Base-by-base conservation (phyloP, 2,888 invertebrate species). In the Anthrax anthrax region DNA sequence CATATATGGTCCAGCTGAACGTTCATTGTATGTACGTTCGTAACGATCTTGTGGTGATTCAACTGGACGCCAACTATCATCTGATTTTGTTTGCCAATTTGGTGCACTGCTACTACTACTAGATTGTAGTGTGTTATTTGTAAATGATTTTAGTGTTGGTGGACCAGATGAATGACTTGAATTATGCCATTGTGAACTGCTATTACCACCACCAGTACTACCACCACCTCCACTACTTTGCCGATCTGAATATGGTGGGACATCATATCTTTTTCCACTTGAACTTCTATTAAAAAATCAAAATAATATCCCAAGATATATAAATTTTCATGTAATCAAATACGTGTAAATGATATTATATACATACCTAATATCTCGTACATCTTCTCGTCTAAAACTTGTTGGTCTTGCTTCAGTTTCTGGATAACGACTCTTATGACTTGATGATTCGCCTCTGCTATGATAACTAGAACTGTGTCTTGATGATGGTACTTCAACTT, bases 11-110 rank as follows among this genome's bases (percentile, higher is more conserved):
- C 63, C 62, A 3, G 65, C 62, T 2, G 65, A 62, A 17, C 68
- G 63, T 51, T 68, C 68, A 53, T 67, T 68, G 46, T 67, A 68
- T 12, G 63, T 64, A 39, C 68, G 62, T 53, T 68, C 68, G 47
- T 67, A 68, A 27, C 68, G 65, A 52, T 65, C 64, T 48, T 65
- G 64, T 3, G 58, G 50, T 4, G 63, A 55, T 18, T 60, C 58
- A 48, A 65, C 54, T 13, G 59, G 56, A 14, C 67, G 61, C 66
- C 67, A 67, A 46, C 52, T 57, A 42, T 57, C 58, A 29, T 58
- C 57, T 0, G 64, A 57, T 51, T 67, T 67, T 12, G 48, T 17
- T 32, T 57, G 63, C 64, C 65, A 65, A 39, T 56, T 58, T 47
- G 47, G 61, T 55, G 44, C 58, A 60, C 62, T 57, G 10, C 54